These are phyloP conservation scores for Vanessa tameamea DNA, from an alignment of 1,140 invertebrate genomes.

Conservation along the genomic window DNA sequence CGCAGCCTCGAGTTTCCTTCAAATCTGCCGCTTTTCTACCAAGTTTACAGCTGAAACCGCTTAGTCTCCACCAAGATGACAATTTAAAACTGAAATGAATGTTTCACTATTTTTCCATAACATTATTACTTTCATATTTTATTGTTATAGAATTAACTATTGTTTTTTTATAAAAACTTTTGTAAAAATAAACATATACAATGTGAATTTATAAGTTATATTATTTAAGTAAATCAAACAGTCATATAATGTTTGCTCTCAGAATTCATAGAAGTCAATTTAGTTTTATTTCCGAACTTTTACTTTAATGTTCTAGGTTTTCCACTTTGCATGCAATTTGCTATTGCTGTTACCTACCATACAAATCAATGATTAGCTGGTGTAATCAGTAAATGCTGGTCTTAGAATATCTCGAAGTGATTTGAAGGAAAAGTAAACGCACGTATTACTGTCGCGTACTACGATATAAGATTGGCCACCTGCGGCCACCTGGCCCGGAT, in stretches of 20 bases:
- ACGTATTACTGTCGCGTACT: conserved; percentile 46
- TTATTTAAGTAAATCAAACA: no score
- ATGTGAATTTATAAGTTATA: background rate
- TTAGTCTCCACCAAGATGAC: conserved; percentile 55
- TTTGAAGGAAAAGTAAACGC: conserved; percentile 47
- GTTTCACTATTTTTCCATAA: conserved; percentile 3
- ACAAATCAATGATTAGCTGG: no score
- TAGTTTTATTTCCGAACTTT: no score
- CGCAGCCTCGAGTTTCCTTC: conserved; percentile 53
- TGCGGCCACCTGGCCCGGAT: conserved; percentile 70
- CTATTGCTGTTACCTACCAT: no score
- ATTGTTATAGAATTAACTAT: background rate
- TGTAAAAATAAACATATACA: background rate
- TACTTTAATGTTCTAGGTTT: no score
- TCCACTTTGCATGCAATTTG: no score
- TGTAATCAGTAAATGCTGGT: background rate
- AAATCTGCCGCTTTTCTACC: conserved; percentile 62
- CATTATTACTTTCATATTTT: background rate
- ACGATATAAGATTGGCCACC: conserved; percentile 65
- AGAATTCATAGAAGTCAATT: no score
- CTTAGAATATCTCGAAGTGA: conserved; percentile 13
- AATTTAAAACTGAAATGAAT: conserved; percentile 45
- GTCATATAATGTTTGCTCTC: no score
- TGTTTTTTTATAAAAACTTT: background rate
- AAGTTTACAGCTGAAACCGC: conserved; percentile 70